Evolutionary conservation across 2,797 vertebrate genomes (phyloP), one percentile per base, ranked within the genome.

Genomic region (Tiaroga cobitis): DNA sequence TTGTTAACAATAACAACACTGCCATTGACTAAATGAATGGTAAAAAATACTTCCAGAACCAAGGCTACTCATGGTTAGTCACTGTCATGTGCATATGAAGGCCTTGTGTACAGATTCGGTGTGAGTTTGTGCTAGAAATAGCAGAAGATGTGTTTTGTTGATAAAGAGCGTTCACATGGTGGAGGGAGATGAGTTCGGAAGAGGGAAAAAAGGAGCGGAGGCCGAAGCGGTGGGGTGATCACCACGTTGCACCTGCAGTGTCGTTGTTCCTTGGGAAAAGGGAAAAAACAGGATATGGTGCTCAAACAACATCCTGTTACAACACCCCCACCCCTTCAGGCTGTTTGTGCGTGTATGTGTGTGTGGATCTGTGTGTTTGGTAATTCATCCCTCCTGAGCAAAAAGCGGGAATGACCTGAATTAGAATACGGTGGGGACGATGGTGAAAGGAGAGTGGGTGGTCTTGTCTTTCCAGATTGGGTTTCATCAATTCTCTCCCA

Each of bases 201-300:
- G 16, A 59, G 87, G 88, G 78, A 74, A 87, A 84, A 70, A 86
- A 46, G 19, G 34, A 39, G 26, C 54, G 81, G 80, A 49, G 11
- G 49, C 46, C 39, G 29, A 79, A 46, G 32, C 5, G 16, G 51
- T 8, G 59, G 32, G 54, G 34, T 54, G 37, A 61, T 68, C 72
- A 78, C 21, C 72, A 78, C 15, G 73, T 21, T 91, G 93, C 94
- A 94, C 94, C 93, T 95, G 94, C 90, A 80, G 88, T 85, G 78
- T n/a, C 72, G 82, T 49, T 76, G 76, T 87, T 90, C 2, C 79
- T 91, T 92, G 92, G 91, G 92, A 93, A 92, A 89, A 88, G 29
- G 88, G 85, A 93, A 93, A 93, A 94, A 95, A 95, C 94, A 95
- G 94, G 94, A 95, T 91, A 89, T 89, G 11, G 84, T 88, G 88